Conservation (phyloP, 2,888 invertebrate genomes). For the Diaphora mendica region DNA sequence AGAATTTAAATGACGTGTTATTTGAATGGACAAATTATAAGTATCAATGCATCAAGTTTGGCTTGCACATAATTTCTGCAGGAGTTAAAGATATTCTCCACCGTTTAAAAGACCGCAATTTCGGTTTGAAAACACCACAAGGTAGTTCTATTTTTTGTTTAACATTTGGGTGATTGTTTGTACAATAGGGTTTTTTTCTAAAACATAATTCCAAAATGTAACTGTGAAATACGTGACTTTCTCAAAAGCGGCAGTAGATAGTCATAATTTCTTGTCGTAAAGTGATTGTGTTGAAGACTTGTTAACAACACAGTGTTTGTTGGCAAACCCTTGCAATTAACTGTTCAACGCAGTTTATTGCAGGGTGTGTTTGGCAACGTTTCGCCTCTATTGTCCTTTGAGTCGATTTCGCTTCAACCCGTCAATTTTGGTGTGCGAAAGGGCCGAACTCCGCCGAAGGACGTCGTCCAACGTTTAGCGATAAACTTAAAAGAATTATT, state of each 20-base stretch:
- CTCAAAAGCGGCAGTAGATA: constrained; percentile 20
- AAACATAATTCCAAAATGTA: constrained; percentile 21
- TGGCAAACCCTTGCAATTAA: constrained; percentile 81
- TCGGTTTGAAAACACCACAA: not conserved
- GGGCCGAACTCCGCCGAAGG: constrained; percentile 45
- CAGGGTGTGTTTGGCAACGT: constrained; percentile 71
- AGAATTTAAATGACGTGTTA: constrained; percentile 33
- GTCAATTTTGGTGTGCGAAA: constrained; percentile 67
- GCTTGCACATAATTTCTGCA: not conserved
- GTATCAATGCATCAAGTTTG: not conserved
- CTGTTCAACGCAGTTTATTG: constrained; percentile 69
- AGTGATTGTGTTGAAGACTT: constrained; percentile 65
- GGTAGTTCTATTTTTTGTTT: not conserved
- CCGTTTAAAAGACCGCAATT: not conserved
- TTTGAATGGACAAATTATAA: constrained; percentile 34
- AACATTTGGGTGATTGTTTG: not conserved
- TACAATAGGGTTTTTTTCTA: not conserved
- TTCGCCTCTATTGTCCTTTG: constrained; percentile 66
- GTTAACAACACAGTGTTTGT: constrained; percentile 69
- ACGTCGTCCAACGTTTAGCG: constrained; percentile 53
- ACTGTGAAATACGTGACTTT: constrained; percentile 31
- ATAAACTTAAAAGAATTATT: constrained; percentile 67
- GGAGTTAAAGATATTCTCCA: not conserved
- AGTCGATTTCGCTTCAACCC: constrained; percentile 68
- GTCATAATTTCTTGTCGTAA: constrained; percentile 56